Base-by-base conservation (phyloP, 1,140 invertebrate species). In the Drosophila orosa region DNA sequence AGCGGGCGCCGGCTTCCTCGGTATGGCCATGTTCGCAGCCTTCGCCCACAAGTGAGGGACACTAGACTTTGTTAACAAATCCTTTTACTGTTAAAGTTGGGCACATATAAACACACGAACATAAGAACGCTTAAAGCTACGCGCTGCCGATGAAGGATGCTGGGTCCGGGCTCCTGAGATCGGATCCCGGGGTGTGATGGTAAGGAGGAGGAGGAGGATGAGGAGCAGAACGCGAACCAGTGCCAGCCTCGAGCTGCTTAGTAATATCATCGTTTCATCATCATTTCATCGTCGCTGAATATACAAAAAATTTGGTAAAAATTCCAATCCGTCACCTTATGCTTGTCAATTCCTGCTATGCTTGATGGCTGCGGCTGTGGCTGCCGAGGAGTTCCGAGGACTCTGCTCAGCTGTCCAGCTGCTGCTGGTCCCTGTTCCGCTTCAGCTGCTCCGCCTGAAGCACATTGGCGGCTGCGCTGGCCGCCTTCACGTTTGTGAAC, bases 1-100 rank as follows among this genome's bases (percentile, higher is more conserved):
- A 48, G 93, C 94, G 47, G 81, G 86, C 12, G 93, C 94, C 50
- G 93, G 94, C 61, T 92, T 92, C 48, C 92, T 93, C 45, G 93
- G 93, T 45, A 80, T 95, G 80, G 93, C 93, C 56, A 91, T 94
- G 75, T 92, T 95, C 50, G 80, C 94, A 17, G 91, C 91, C 37
- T 86, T 91, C 73, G 91, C 90, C 8, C 89, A 92, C 69, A 92
- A 91, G 71, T 92, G 89, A 81, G 59, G 68, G 24, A 44, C 39
- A 42, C 47, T 66, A 55, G 55, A 61, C 31, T 37, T 84, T 78
- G 76, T 84, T 89, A 84, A 85, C 78, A 85, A 85, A 60, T 80
- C 63, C 57, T 69, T 89, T 87, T 89, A 84, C 78, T 83, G 76
- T 63, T 90, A 71, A 87, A 87, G 84, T 87, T 80, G 80, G 83